Evolutionary conservation across 2,888 invertebrate species (phyloP), one percentile per base, ranked within the genome.

Genomic region (Nipponacmea schrenckii): DNA sequence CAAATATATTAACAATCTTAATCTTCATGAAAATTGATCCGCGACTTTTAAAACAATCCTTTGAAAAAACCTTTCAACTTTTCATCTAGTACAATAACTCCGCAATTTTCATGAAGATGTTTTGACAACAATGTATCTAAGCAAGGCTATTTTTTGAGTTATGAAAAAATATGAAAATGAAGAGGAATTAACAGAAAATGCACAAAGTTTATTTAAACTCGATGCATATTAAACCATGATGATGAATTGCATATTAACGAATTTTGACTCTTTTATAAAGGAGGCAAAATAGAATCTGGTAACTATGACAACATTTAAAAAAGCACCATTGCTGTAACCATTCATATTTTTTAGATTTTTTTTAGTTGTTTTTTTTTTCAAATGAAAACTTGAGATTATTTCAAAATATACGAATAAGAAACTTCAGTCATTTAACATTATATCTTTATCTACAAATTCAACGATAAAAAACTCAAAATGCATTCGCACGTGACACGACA

Each of bases 231-330:
- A 39, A 39, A 39, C 39, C 39, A 39, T 39, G 39, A 39, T 39
- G 39, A 39, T 39, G 39, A 39, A 39, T 39, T 39, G 39, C 39
- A 39, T 39, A 39, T 39, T 39, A 39, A 39, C 39, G 39, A 39
- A 39, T 39, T 39, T 39, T 39, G 39, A 39, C 39, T 39, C 39
- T 39, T 39, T 39, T 39, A 39, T 39, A 39, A 39, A 39, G 56
- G 56, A 56, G 56, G 24, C 56, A 56, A 56, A 56, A 39, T 39
- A 39, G 7, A 39, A 39, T 39, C 39, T 39, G 4, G 39, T 56
- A 24, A 56, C 56, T 56, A 56, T 56, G 56, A 56, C 56, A 56
- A 56, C 56, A 56, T 56, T 24, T 56, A 56, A 56, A 56, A 56
- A 56, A 56, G 56, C 56, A 56, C 56, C 56, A 24, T 12, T 56